Conservation (phyloP, 2,797 vertebrate genomes). For the Intellagama lesueurii region DNA sequence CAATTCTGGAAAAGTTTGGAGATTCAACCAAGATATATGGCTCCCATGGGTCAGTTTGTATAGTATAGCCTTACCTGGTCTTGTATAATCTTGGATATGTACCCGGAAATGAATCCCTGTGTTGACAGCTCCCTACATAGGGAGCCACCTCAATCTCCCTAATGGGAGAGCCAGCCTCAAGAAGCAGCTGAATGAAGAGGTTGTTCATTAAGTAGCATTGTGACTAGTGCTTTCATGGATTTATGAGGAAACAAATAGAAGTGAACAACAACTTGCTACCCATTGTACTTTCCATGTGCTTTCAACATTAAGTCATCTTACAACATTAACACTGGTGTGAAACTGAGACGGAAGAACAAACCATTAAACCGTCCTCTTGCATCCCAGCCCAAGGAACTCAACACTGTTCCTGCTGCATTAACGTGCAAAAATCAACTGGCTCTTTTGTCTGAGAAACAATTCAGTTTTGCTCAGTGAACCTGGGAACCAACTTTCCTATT, state of each 20-base stretch:
- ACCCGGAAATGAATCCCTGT: background rate
- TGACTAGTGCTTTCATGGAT: constrained; percentile 19
- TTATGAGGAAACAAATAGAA: constrained; percentile 24
- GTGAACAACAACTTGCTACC: background rate
- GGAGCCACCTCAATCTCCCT: background rate
- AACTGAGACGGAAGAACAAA: constrained; percentile 35
- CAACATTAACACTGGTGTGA: background rate
- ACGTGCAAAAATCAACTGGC: constrained; percentile 56
- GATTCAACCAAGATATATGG: background rate
- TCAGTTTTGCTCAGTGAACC: constrained; percentile 61
- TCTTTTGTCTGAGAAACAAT: constrained; percentile 65
- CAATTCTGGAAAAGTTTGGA: background rate
- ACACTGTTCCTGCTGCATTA: constrained; percentile 31
- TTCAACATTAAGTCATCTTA: background rate
- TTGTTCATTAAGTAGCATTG: constrained; percentile 20
- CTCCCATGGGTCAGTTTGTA: too few relatives aligned
- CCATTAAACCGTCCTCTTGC: constrained; percentile 56
- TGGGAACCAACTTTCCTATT: constrained; percentile 68
- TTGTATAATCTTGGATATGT: background rate
- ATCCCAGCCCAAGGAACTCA: background rate
- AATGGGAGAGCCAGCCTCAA: background rate
- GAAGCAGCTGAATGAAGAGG: background rate
- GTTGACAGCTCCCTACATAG: background rate
- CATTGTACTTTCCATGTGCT: background rate
- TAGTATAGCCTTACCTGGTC: background rate